Base-by-base conservation (phyloP, 2,113 vertebrate species). In the Prionailurus viverrinus region DNA sequence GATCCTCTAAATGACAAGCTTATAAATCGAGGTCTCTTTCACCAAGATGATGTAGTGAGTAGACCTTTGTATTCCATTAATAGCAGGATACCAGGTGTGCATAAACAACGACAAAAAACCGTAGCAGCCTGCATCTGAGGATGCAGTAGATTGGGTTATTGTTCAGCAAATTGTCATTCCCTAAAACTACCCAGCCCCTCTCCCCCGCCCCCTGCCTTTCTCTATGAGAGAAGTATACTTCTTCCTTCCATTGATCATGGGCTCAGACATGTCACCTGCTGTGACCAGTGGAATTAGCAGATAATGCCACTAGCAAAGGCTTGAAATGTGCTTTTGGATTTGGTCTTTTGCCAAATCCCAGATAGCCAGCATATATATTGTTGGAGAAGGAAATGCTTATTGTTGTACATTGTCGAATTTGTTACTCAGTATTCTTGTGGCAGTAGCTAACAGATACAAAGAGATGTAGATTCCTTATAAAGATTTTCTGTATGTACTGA, bases 61-160 rank as follows among this genome's bases (percentile, higher is more conserved):
- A 91, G 73, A 82, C 27, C 21, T 91, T 90, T 48, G 33, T 81
- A 61, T 92, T 94, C 41, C 23, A 25, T 87, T 90, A 94, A 11
- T 5, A 80, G 83, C 41, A 76, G 69, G 86, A 65, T 83, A 15
- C 36, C 83, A 87, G 48, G 29, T 69, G 2, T 53, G 48, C 31
- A 8, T 45, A 79, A 82, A 41, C 41, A 68, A 61, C 41, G 29
- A 48, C 27, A 84, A 73, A 74, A 41, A 25, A 0, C 25, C n/a
- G 31, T 11, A 48, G 13, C 21, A 33, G 10, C 9, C 45, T 82
- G 11, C 18, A 8, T 65, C 48, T 65, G 36, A 91, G 58, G 31
- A n/a, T 81, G 36, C 33, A 23, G 8, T 69, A 29, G 41, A 58
- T 45, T 15, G 45, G 21, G 39, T 83, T 79, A 58, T 74, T 71